Evolutionary conservation across 2,888 invertebrate species (phyloP).

Genomic region (Drosophila mimetica): DNA sequence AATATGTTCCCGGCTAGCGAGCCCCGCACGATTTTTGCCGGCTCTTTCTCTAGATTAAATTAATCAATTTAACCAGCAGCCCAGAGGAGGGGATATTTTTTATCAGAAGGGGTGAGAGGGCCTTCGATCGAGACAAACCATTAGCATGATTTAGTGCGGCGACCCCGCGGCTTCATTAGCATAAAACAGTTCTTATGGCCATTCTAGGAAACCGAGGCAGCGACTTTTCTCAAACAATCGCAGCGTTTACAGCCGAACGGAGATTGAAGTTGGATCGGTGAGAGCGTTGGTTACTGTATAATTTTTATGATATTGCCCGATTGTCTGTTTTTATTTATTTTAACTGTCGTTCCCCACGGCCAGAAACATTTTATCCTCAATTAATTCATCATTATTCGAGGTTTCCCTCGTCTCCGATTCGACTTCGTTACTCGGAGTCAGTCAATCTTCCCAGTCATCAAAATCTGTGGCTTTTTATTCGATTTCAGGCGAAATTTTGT

Average conservation of each 20-base stretch:
- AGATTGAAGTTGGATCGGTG: constrained; percentile 11
- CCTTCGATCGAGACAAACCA: constrained; percentile 54
- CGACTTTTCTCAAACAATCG: constrained; percentile 18
- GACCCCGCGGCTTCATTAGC: constrained; percentile 62
- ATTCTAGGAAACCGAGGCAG: constrained; percentile 60
- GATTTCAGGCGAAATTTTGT: constrained; percentile 74
- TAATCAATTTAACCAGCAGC: constrained; percentile 84
- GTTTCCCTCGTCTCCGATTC: constrained; percentile 42
- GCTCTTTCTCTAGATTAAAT: constrained; percentile 71
- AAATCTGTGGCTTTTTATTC: constrained; percentile 68
- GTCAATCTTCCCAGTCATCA: constrained; percentile 57
- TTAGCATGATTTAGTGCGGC: constrained; percentile 69
- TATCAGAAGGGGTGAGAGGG: not conserved
- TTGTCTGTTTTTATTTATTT: constrained; percentile 46
- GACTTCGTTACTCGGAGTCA: constrained; percentile 17
- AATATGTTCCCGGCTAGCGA: constrained; percentile 69
- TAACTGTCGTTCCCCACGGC: constrained; percentile 50
- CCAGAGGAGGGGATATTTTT: not conserved
- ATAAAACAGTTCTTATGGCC: constrained; percentile 66
- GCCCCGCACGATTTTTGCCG: constrained; percentile 14
- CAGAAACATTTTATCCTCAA: constrained; percentile 73
- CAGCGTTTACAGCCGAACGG: constrained; percentile 7
- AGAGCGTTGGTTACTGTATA: constrained; percentile 71
- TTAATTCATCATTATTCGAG: constrained; percentile 81
- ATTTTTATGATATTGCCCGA: constrained; percentile 79